These are phyloP conservation scores for Conomelus anceps DNA, from an alignment of 2,888 invertebrate species.

Conservation along the genomic window DNA sequence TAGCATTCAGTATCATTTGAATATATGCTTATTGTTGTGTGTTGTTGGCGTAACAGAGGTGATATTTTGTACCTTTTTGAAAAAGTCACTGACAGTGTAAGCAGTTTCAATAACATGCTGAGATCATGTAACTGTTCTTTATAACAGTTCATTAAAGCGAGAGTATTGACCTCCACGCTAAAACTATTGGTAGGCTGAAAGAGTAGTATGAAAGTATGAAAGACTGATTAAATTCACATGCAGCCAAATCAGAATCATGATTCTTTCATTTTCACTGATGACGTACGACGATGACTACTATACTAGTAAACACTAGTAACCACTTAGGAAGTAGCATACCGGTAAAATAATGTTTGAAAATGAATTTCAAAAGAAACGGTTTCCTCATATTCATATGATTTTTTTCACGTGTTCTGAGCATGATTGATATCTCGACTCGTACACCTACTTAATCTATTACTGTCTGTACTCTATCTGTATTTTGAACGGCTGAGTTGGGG, in stretches of 20 bases:
- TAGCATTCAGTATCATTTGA: background rate
- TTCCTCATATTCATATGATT: background rate
- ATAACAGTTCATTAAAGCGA: background rate
- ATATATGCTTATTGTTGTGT: background rate
- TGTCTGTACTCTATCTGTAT: too few species aligned
- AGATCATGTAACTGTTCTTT: background rate
- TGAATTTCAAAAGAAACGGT: background rate
- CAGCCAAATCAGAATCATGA: background rate
- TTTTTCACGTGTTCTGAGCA: background rate
- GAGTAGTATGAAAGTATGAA: too few species aligned
- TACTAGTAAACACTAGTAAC: background rate
- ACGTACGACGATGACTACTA: background rate
- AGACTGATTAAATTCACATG: background rate
- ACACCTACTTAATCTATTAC: too few species aligned
- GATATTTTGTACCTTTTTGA: background rate
- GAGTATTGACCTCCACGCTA: background rate
- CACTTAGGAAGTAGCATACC: background rate
- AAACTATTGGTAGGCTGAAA: background rate
- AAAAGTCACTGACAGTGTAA: background rate
- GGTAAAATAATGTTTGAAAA: background rate
- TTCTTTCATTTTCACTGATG: background rate
- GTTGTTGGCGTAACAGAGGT: background rate
- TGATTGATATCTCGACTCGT: too few species aligned
- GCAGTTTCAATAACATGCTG: background rate
- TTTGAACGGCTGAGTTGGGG: too few species aligned